Evolutionary conservation across 2,888 invertebrate genomes (phyloP).

Genomic region (Tipula confusa): DNA sequence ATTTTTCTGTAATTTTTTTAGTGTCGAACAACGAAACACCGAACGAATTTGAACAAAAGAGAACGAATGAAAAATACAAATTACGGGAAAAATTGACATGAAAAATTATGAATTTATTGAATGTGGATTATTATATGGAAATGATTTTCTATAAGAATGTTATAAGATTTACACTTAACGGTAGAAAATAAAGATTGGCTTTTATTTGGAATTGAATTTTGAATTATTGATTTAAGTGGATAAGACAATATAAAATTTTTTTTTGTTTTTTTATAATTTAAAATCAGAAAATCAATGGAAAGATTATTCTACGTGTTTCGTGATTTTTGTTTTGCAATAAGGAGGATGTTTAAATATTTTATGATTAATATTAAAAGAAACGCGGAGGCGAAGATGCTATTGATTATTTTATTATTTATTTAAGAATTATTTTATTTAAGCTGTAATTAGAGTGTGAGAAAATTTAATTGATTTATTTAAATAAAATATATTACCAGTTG

Average conservation of each 20-base stretch:
- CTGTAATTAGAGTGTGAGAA: not conserved
- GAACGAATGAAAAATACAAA: not conserved
- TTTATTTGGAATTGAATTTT: not conserved
- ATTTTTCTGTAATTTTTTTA: not conserved
- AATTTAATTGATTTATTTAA: not conserved
- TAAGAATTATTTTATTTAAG: too few relatives aligned
- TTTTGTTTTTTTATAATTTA: not conserved
- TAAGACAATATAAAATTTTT: not conserved
- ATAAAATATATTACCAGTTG: too few relatives aligned
- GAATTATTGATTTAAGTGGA: constrained; percentile 3
- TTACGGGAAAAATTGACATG: not conserved
- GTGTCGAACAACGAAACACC: not conserved
- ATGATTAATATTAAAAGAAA: not conserved
- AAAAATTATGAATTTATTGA: constrained; percentile 7
- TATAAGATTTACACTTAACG: not conserved
- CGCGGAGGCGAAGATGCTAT: not conserved
- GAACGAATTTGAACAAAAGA: not conserved
- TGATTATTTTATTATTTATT: too few relatives aligned
- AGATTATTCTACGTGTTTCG: not conserved
- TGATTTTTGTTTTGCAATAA: not conserved
- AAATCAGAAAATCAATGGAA: not conserved
- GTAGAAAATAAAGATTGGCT: not conserved
- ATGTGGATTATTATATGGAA: not conserved
- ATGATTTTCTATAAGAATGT: not conserved
- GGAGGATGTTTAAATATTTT: not conserved